phyloP scores from a whole-genome alignment of 2,888 invertebrate species.

The Scaptodrosophila latifasciaeformis region DNA sequence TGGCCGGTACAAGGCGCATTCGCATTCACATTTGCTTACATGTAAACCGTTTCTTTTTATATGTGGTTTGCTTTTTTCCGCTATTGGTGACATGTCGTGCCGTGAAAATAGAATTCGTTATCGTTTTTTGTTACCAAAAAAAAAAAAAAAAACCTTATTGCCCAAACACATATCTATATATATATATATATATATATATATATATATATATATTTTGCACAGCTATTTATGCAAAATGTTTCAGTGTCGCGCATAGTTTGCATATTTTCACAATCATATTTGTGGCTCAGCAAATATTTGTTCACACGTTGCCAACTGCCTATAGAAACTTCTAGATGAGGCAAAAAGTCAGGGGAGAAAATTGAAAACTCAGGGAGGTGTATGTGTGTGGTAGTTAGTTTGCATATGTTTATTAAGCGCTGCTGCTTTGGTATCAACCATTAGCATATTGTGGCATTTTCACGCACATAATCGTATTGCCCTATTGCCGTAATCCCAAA shows the following conservation, averaged over 20 bases:
- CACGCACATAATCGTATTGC: constrained; percentile 34
- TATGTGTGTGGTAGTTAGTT: constrained; percentile 16
- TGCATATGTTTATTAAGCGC: constrained; percentile 50
- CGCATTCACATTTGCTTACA: not conserved
- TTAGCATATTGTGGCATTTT: constrained; percentile 49
- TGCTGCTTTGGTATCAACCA: constrained; percentile 41
- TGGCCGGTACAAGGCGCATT: not conserved
- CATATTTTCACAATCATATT: constrained; percentile 63
- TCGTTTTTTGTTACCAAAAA: not conserved
- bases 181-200: not conserved
- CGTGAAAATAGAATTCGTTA: constrained; percentile 30
- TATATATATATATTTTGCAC: constrained; percentile 1
- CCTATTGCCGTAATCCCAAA: constrained; percentile 33
- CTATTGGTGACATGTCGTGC: constrained; percentile 27
- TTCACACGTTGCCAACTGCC: constrained; percentile 47
- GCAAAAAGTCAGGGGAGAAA: not conserved
- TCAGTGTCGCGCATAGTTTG: constrained; percentile 55
- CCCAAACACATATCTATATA: not conserved
- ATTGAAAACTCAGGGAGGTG: not conserved
- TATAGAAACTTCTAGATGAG: too few species aligned
- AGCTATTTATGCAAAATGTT: constrained; percentile 44
- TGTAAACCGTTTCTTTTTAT: constrained; percentile 8
- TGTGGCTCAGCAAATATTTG: constrained; percentile 59
- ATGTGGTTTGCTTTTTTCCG: not conserved
- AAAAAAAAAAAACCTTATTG: not conserved